Evolutionary conservation across 2,888 invertebrate species (phyloP), one percentile per base, ranked within the genome.

Genomic region (Tenthredo livida): DNA sequence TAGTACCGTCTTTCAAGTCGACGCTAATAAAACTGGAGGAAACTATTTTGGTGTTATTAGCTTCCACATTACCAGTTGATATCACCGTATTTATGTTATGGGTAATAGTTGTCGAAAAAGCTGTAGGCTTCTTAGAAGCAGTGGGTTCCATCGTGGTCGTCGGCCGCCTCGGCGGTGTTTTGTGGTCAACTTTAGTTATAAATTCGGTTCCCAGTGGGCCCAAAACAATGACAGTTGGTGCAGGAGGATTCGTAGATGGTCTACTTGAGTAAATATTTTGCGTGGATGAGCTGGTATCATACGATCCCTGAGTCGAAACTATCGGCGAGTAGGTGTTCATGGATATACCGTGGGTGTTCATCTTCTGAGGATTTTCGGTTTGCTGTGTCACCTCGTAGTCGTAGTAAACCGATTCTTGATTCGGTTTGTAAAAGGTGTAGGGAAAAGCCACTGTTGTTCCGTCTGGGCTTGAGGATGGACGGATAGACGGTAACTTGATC

Each of bases 141-240:
- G n/a, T 58, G 54, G 85, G 86, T 29, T 84, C 85, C 15, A 86
- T 87, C 0, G 86, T 87, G 0, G 87, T 86, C 43, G 86, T 84
- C 3, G 89, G 88, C 58, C 87, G 86, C 86, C 92, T 91, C 2
- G 92, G 91, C 0, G 93, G 90, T 0, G 91, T 89, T 70, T 91
- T 91, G 61, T 90, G 91, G 4, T 92, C 92, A 2, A 92, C 90
- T 12, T 91, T 89, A 0, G 92, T 92, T 47, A 90, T 91, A 86
- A 88, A 91, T 50, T 92, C 91, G 25, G 93, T 91, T 17, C 90
- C 90, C 1, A 92, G 85, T 4, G 95, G 94, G 0, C 95, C 94
- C 2, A 95, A 90, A 9, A 95, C 95, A n/a, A 95, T 95, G 4
- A 95, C 94, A 0, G 95, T 95, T 0, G 95, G 95, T 12, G 95